phyloP scores from a whole-genome alignment of 2,888 invertebrate genomes.

The Trimorus sp. region DNA sequence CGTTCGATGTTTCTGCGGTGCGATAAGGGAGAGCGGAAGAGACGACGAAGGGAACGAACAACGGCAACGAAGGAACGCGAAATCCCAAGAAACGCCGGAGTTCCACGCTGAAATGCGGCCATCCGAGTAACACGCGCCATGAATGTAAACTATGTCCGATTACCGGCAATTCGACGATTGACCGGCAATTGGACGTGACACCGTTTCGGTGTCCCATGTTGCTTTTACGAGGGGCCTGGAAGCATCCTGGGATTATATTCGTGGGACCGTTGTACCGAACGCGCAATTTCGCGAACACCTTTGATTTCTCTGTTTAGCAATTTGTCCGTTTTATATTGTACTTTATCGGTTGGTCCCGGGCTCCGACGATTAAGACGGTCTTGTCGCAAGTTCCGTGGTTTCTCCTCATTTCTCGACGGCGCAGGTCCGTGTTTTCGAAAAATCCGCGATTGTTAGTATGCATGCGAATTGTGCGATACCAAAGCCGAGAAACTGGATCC shows the following conservation, averaged over 20 bases:
- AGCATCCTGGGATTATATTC: slow-evolving; percentile 78
- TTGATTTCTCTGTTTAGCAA: slow-evolving; percentile 21
- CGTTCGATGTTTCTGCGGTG: slow-evolving; percentile 35
- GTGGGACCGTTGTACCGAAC: slow-evolving; percentile 72
- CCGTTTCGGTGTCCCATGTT: slow-evolving; percentile 75
- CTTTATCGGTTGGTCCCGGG: slow-evolving; percentile 29
- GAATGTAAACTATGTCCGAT: slow-evolving; percentile 73
- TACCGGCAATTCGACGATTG: slow-evolving; percentile 66
- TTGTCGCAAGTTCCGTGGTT: slow-evolving; percentile 55
- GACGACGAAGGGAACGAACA: background rate
- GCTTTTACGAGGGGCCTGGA: slow-evolving; percentile 77
- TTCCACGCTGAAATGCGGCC: slow-evolving; percentile 78
- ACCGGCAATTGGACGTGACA: slow-evolving; percentile 77
- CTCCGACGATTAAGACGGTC: slow-evolving; percentile 45
- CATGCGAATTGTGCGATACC: too few species aligned
- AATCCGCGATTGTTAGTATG: too few species aligned
- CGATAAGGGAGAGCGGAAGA: slow-evolving; percentile 14
- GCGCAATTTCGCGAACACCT: slow-evolving; percentile 51
- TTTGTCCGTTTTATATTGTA: slow-evolving; percentile 3
- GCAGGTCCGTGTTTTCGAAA: too few species aligned
- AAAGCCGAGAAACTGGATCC: slow-evolving; percentile 29
- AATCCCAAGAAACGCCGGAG: too few species aligned
- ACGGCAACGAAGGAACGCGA: slow-evolving; percentile 12
- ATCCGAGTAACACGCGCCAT: slow-evolving; percentile 72
- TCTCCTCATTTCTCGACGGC: too few species aligned